These are phyloP conservation scores for Sinhomidia bicolor DNA, from an alignment of 2,888 invertebrate genomes.

Conservation along the genomic window DNA sequence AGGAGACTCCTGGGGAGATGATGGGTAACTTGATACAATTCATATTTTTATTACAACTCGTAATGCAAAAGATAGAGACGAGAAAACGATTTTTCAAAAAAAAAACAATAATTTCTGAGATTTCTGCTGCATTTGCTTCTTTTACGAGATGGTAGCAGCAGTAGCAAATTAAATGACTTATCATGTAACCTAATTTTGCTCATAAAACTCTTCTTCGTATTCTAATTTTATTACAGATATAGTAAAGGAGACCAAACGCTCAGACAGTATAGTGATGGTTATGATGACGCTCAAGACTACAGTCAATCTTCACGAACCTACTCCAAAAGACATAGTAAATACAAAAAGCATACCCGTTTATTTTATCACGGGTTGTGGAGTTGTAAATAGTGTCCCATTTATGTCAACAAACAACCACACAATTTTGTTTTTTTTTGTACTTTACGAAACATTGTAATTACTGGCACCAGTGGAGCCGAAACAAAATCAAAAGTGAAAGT, in stretches of 20 bases:
- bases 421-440: background rate
- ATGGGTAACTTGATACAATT: constrained; percentile 63
- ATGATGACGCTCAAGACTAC: constrained; percentile 79
- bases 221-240: constrained; percentile 70
- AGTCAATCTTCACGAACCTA: constrained; percentile 76
- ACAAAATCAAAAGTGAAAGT: background rate
- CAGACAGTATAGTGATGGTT: constrained; percentile 78
- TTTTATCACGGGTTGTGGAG: background rate
- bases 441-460: background rate
- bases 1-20: constrained; percentile 62
- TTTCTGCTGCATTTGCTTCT: too few species aligned
- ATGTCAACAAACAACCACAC: constrained; percentile 26
- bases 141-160: background rate
- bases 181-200: background rate
- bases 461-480: background rate
- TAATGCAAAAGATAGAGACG: too few species aligned
- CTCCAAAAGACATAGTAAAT: constrained; percentile 79
- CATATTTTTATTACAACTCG: too few species aligned
- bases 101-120: too few species aligned
- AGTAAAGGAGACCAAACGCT: constrained; percentile 72
- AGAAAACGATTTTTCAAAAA: too few species aligned
- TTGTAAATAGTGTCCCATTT: background rate
- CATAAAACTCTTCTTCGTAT: constrained; percentile 47
- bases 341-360: background rate
- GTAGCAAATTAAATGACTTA: background rate